Base-by-base conservation (phyloP, 1,140 invertebrate genomes). In the Calephelis nemesis region DNA sequence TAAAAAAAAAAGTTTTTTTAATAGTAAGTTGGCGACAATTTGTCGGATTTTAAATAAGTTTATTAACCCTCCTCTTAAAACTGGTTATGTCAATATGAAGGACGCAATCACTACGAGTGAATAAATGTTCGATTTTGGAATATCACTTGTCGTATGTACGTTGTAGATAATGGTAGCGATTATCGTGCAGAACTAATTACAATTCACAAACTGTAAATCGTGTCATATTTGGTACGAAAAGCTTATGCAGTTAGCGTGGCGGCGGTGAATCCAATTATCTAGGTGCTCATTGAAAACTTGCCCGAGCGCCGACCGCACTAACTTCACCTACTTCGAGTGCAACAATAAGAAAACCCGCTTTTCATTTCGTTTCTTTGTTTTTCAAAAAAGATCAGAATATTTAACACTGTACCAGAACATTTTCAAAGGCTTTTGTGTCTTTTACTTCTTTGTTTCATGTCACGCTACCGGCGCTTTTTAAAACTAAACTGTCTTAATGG, bases 341-440 rank as follows among this genome's bases (percentile, higher is more conserved):
- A 66, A 66, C 65, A 66, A 66, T 66, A 66, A 58, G 50, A 66
- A 66, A 66, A 66, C 65, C 65, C 19, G 65, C 65, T 66, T 66
- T 50, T 52, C 49, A 66, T 66, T 66, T 45, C 42, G 42, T 45
- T 52, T 58, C 54, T 66, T 66, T 66, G 40, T 54, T 66, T 54
- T 66, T 66, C 11, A 66, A 63, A 66, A 66, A 66, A 66, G 65
- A 66, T 66, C 65, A 66, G 65, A 66, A 66, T 68, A 62, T 68
- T 68, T 68, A 68, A 68, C 67, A 54, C 65, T 40, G 40, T 39
- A 49, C 47, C 19, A 15, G 60, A 67, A 50, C 49, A 19, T 49
- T 62, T 62, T 47, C 62, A 68, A 68, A 68, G 67, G 67, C 67
- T 48, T 68, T 68, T 68, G 67, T 63, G 60, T 30, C n/a, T 62